These are phyloP conservation scores for Threskiornis aethiopicus DNA, from an alignment of 2,797 vertebrate species.

Conservation along the genomic window DNA sequence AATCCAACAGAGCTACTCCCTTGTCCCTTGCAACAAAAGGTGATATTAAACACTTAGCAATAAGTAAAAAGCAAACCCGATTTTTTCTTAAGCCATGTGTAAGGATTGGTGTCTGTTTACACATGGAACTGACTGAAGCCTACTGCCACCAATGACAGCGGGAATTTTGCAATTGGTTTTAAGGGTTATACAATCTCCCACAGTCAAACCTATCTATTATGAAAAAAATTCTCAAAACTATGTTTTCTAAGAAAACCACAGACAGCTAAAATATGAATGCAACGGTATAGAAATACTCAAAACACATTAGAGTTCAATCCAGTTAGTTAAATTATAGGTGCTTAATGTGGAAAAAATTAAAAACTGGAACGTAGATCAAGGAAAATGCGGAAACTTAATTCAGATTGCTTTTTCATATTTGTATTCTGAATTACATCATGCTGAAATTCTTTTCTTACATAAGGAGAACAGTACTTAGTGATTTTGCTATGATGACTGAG, in stretches of 20 bases:
- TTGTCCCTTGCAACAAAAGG: not conserved
- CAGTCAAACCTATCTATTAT: not conserved
- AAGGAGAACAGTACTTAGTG: not conserved
- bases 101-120: not conserved
- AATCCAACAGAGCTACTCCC: not conserved
- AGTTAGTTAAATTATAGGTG: not conserved
- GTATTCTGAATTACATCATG: not conserved
- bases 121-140: not conserved
- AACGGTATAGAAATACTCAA: not conserved
- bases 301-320: not conserved
- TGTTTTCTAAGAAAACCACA: not conserved
- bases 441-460: not conserved
- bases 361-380: not conserved
- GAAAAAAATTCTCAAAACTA: not conserved
- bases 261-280: not conserved
- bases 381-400: not conserved
- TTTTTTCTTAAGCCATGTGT: not conserved
- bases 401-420: not conserved
- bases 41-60: not conserved
- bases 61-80: not conserved
- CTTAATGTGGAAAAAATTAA: not conserved
- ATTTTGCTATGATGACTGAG: slow-evolving; percentile 40
- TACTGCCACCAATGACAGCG: not conserved
- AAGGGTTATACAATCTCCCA: not conserved
- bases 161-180: not conserved